A percentile compares a stretch with the other conserved stretches of the same genome.
These are phyloP conservation scores for Brotula barbata DNA, from an alignment of 2,797 vertebrate species.

Conservation along the genomic window DNA sequence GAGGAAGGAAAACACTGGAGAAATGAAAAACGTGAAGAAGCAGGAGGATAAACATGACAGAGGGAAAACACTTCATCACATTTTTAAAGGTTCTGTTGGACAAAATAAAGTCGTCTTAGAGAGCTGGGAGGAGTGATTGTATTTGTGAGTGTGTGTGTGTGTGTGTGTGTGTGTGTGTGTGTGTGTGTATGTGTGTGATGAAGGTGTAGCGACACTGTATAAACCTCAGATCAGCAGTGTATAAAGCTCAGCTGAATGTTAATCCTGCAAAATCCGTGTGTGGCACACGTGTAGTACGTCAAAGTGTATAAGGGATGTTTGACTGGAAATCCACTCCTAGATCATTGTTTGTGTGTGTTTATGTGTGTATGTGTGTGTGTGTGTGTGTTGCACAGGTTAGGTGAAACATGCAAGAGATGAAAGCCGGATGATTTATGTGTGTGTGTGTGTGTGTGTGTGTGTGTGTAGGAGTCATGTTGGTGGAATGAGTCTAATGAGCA, in stretches of 20 bases:
- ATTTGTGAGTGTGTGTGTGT: not conserved
- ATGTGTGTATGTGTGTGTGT: constrained; percentile 13
- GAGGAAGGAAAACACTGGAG: too few relatives aligned
- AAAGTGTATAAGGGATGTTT: constrained; percentile 25
- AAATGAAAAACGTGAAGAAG: too few relatives aligned
- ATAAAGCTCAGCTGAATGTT: constrained; percentile 2
- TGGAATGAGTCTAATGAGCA: not conserved
- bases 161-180: constrained; percentile 13
- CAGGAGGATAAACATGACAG: too few relatives aligned
- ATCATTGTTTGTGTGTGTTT: constrained; percentile 21
- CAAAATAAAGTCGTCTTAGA: too few relatives aligned
- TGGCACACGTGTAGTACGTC: constrained; percentile 15
- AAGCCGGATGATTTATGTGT: constrained; percentile 25
- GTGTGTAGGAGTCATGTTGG: not conserved
- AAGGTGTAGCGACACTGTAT: constrained; percentile 7
- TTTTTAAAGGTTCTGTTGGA: too few relatives aligned
- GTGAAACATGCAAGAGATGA: not conserved
- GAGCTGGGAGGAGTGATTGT: too few relatives aligned
- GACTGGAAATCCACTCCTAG: constrained; percentile 9
- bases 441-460: not conserved
- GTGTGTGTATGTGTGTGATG: constrained; percentile 13
- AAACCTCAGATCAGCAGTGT: constrained; percentile 16
- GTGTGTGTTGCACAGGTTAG: not conserved
- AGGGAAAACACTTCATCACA: too few relatives aligned
- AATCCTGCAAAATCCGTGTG: constrained; percentile 39